Conservation (phyloP, 2,113 vertebrate species). For the Cheilinus undulatus region DNA sequence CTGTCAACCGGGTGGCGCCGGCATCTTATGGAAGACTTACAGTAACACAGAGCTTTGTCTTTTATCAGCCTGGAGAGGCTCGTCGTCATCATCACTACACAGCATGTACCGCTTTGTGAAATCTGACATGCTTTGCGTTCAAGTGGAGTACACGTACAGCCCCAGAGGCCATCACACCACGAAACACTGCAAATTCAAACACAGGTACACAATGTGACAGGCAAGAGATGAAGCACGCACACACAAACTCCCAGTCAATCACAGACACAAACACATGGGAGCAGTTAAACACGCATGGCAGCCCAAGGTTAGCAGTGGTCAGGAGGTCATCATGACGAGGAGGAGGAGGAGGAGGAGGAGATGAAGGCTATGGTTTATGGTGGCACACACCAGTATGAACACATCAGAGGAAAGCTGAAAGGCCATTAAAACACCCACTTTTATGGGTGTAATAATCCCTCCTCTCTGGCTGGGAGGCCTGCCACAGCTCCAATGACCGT, state of each 20-base stretch:
- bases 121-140: constrained; percentile 42
- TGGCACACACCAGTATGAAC: constrained; percentile 67
- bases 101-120: constrained; percentile 28
- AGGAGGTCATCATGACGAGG: constrained; percentile 45
- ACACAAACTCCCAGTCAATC: constrained; percentile 13
- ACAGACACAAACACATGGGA: constrained; percentile 39
- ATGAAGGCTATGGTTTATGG: constrained; percentile 74
- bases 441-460: constrained; percentile 82
- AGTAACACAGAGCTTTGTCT: constrained; percentile 16
- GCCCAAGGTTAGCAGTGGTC: constrained; percentile 71
- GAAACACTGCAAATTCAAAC: constrained; percentile 22
- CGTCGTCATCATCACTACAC: constrained; percentile 3
- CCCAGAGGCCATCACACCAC: constrained; percentile 44
- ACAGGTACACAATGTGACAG: not conserved
- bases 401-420: constrained; percentile 78
- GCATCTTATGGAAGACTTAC: constrained; percentile 33
- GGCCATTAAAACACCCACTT: constrained; percentile 81
- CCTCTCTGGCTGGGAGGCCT: constrained; percentile 65
- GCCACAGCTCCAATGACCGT: constrained; percentile 64
- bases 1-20: constrained; percentile 34
- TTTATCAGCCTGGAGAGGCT: constrained; percentile 27
- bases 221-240: constrained; percentile 1
- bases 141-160: constrained; percentile 34
- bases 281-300: constrained; percentile 57
- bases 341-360: constrained; percentile 20